Conservation (phyloP, 1,140 invertebrate genomes). For the Panagrolaimus sp. region DNA sequence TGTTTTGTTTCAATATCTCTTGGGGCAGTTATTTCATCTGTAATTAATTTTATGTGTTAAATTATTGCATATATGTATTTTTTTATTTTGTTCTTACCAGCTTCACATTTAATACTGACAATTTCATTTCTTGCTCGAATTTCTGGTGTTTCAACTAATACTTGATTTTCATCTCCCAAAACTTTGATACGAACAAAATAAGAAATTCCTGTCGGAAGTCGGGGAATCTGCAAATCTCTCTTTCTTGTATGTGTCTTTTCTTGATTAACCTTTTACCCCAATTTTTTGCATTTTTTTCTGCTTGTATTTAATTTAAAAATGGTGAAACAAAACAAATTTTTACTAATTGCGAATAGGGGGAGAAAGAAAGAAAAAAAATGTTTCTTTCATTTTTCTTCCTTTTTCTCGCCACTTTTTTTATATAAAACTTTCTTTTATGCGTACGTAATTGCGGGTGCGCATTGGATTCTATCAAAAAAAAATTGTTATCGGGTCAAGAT, state of each 20-base stretch:
- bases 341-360: too few species aligned
- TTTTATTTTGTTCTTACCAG: slow-evolving; percentile 29
- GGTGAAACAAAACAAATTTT: too few species aligned
- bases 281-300: too few species aligned
- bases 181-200: slow-evolving; percentile 60
- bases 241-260: not conserved
- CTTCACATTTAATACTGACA: slow-evolving; percentile 57
- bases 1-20: slow-evolving; percentile 53
- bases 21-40: slow-evolving; percentile 58
- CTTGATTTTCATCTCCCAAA: slow-evolving; percentile 55
- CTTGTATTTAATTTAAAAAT: too few species aligned
- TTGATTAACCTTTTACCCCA: not conserved
- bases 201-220: slow-evolving; percentile 56
- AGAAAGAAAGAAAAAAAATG: too few species aligned
- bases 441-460: too few species aligned
- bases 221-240: slow-evolving; percentile 50
- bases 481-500: too few species aligned
- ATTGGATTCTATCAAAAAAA: too few species aligned
- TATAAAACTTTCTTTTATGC: too few species aligned
- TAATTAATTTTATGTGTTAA: slow-evolving; percentile 18
- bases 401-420: too few species aligned
- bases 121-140: slow-evolving; percentile 58
- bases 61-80: not conserved
- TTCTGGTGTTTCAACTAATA: slow-evolving; percentile 58
- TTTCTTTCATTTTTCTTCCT: too few species aligned